Evolutionary conservation across 2,888 invertebrate species (phyloP).

Genomic region (Hirtodrosophila trivittata): DNA sequence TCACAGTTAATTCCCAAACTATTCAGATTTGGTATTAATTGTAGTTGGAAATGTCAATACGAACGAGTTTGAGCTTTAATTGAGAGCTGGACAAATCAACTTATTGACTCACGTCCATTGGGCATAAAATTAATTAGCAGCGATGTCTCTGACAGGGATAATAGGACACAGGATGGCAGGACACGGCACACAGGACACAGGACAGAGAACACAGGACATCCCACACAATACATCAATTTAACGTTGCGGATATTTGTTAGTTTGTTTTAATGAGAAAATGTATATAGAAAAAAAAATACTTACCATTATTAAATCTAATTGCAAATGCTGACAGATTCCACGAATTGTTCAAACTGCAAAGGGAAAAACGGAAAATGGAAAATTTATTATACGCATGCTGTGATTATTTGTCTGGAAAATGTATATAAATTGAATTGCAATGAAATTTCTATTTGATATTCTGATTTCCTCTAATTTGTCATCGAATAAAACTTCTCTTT

Average conservation of each 20-base stretch:
- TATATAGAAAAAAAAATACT: conserved; percentile 36
- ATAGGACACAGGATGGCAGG: background rate
- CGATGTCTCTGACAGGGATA: conserved; percentile 12
- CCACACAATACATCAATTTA: background rate
- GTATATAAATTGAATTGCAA: background rate
- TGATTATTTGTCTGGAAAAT: background rate
- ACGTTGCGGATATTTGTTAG: no score
- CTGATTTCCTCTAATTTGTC: no score
- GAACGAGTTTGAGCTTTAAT: background rate
- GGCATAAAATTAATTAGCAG: conserved; percentile 45
- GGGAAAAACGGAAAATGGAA: conserved; percentile 1
- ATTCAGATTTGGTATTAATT: no score
- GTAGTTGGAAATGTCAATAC: no score
- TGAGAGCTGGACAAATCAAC: conserved; percentile 9
- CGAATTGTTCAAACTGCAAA: conserved; percentile 45
- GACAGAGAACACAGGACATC: background rate
- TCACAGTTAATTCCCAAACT: no score
- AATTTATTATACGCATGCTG: background rate
- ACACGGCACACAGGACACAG: conserved; percentile 4
- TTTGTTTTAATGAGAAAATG: no score
- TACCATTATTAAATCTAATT: conserved; percentile 61
- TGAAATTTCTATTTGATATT: background rate
- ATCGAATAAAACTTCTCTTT: no score
- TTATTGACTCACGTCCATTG: conserved; percentile 68
- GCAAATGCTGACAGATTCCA: conserved; percentile 35